Evolutionary conservation across 2,113 vertebrate species (phyloP).

Genomic region (Tyto alba): DNA sequence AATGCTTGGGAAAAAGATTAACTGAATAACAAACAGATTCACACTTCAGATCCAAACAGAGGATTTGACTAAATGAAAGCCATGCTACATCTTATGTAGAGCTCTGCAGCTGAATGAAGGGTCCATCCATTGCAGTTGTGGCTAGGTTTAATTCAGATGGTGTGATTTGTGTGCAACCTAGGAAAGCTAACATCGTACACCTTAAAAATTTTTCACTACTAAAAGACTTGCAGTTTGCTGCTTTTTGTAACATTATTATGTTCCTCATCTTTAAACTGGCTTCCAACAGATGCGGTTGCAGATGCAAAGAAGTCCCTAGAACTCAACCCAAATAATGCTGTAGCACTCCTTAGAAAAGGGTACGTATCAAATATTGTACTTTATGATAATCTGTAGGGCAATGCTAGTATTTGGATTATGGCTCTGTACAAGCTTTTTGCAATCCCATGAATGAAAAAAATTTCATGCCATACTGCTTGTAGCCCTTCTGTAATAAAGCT

Average conservation of each 20-base stretch:
- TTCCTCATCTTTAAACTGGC: neutral
- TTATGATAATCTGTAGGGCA: neutral
- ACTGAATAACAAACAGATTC: neutral
- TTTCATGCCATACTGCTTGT: neutral
- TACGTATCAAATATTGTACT: conserved; percentile 44
- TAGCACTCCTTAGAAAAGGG: conserved; percentile 89
- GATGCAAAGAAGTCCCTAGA: conserved; percentile 88
- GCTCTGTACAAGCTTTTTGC: neutral
- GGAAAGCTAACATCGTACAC: neutral
- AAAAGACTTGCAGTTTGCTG: neutral
- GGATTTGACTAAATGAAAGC: neutral
- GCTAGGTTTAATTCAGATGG: neutral
- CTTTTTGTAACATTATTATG: neutral
- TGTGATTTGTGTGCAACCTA: neutral
- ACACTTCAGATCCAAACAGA: neutral
- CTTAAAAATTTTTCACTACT: neutral
- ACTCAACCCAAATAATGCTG: conserved; percentile 81
- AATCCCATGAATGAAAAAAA: neutral
- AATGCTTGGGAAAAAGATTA: neutral
- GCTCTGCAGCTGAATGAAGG: neutral
- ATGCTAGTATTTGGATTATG: neutral
- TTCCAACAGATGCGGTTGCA: conserved; percentile 80
- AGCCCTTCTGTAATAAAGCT: neutral
- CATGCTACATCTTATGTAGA: neutral
- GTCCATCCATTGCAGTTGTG: neutral